Conservation (phyloP, 2,113 vertebrate genomes). For the Callaeas wilsoni region DNA sequence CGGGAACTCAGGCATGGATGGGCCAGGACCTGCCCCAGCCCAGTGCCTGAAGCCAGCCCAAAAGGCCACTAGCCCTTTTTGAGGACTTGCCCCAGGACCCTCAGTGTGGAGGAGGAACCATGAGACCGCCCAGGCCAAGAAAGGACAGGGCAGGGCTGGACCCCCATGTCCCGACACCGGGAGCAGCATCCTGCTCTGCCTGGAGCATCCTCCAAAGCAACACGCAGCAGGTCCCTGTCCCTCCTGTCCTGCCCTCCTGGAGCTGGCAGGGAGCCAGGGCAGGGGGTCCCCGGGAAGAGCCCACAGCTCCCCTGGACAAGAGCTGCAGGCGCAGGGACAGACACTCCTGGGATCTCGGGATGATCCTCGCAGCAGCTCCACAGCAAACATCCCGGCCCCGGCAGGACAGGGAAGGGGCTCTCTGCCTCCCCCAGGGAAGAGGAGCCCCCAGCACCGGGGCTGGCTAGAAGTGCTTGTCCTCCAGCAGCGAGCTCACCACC, state of each 20-base stretch:
- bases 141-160: not conserved
- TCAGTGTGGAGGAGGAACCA: not conserved
- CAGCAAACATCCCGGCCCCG: accelerated
- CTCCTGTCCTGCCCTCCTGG: not conserved
- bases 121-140: not conserved
- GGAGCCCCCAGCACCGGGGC: not conserved
- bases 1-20: accelerated
- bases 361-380: not conserved
- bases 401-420: not conserved
- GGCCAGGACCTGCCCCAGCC: not conserved
- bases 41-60: not conserved
- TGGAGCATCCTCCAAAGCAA: not conserved
- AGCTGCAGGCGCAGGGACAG: not conserved
- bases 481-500: slow-evolving; percentile 80
- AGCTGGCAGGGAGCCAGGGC: not conserved
- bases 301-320: accelerated
- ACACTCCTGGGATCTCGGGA: accelerated
- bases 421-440: not conserved
- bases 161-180: accelerated
- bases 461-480: slow-evolving; percentile 85
- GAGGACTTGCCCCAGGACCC: not conserved
- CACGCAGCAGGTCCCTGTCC: not conserved
- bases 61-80: not conserved
- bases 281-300: not conserved
- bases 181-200: not conserved